Conservation (phyloP, 2,888 invertebrate genomes). For the Agonum fuliginosum region DNA sequence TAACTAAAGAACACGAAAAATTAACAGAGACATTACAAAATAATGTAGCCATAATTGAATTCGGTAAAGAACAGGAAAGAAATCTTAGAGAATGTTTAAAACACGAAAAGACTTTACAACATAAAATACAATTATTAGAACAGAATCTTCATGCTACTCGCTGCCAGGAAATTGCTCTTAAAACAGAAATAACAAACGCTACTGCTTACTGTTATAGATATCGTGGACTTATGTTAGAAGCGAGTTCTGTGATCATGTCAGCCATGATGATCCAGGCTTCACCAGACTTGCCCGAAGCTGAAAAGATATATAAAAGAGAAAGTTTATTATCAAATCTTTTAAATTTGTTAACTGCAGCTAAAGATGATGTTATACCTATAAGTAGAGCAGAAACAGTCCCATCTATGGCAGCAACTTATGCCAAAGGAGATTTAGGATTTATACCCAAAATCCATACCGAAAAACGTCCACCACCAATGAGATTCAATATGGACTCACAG, state of each 20-base stretch:
- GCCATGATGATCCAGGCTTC: constrained; percentile 74
- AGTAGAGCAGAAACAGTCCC: constrained; percentile 66
- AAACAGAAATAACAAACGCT: constrained; percentile 73
- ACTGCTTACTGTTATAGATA: constrained; percentile 75
- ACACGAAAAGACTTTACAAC: constrained; percentile 63
- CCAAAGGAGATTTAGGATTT: constrained; percentile 81
- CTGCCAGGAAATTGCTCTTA: constrained; percentile 73
- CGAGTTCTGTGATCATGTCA: constrained; percentile 77
- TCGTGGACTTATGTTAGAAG: constrained; percentile 77
- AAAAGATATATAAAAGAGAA: constrained; percentile 74
- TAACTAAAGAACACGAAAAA: constrained; percentile 76
- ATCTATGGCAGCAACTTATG: constrained; percentile 73
- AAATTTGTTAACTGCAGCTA: constrained; percentile 69
- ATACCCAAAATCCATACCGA: constrained; percentile 74
- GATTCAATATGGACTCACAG: constrained; percentile 66
- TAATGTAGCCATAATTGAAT: constrained; percentile 62
- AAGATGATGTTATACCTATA: constrained; percentile 66
- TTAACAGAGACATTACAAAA: constrained; percentile 61
- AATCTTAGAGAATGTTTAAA: constrained; percentile 58
- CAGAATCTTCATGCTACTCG: constrained; percentile 76
- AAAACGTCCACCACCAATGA: constrained; percentile 67
- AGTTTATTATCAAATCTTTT: constrained; percentile 73
- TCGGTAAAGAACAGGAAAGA: constrained; percentile 25
- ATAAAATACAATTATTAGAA: constrained; percentile 70
- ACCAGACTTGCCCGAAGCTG: constrained; percentile 72